Conservation (phyloP, 2,113 vertebrate genomes). For the Paedocypris sp. region DNA sequence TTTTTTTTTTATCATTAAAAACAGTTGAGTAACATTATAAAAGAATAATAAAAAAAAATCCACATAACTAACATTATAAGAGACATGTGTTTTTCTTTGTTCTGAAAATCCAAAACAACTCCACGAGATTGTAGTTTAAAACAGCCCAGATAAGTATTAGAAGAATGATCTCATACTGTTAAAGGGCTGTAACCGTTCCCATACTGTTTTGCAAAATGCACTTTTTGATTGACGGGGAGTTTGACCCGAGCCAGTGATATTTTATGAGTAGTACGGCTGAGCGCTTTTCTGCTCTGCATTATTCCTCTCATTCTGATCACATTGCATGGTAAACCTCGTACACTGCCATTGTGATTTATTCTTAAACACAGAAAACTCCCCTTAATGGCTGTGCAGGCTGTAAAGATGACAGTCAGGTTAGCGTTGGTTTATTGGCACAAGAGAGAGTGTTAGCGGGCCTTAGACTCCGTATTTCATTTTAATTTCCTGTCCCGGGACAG, state of each 20-base stretch:
- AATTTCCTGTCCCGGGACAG: slow-evolving; percentile 36
- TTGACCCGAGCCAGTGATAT: not conserved
- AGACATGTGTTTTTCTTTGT: too few species aligned
- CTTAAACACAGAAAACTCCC: slow-evolving; percentile 29
- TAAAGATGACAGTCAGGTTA: slow-evolving; percentile 41
- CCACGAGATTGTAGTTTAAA: too few species aligned
- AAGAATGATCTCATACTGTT: too few species aligned
- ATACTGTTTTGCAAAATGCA: not conserved
- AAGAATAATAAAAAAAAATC: too few species aligned
- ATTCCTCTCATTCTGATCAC: slow-evolving; percentile 19
- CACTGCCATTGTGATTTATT: slow-evolving; percentile 33
- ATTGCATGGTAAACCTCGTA: slow-evolving; percentile 17
- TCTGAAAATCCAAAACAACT: too few species aligned
- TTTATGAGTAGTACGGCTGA: slow-evolving; percentile 1
- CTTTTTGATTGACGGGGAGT: not conserved
- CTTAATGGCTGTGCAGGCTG: slow-evolving; percentile 32
- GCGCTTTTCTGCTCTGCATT: slow-evolving; percentile 8
- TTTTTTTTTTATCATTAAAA: too few species aligned
- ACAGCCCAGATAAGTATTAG: too few species aligned
- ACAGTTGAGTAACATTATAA: too few species aligned
- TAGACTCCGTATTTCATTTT: slow-evolving; percentile 35
- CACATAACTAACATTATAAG: too few species aligned
- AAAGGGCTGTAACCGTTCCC: not conserved
- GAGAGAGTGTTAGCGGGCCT: slow-evolving; percentile 7
- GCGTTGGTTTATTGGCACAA: slow-evolving; percentile 31